phyloP scores from a whole-genome alignment of 64 coral and sea anemone species.

The Acropora yongei region DNA sequence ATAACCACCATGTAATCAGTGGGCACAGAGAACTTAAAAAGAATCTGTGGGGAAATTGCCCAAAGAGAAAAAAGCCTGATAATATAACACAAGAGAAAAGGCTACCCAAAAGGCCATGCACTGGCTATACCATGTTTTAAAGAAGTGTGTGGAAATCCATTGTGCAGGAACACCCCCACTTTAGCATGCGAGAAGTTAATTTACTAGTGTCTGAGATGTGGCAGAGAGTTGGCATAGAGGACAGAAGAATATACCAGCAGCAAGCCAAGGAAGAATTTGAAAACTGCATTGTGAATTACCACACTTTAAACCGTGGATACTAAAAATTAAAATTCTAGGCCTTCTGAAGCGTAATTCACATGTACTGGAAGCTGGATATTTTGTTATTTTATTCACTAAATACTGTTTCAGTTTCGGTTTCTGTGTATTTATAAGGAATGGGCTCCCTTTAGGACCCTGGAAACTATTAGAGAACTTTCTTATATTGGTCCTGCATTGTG shows the following conservation, averaged over 20 bases:
- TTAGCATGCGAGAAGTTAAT: background rate
- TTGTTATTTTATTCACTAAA: too few species aligned
- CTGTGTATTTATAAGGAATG: too few species aligned
- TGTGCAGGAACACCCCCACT: background rate
- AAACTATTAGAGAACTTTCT: too few species aligned
- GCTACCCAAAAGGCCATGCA: background rate
- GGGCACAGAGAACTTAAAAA: background rate
- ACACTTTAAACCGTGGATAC: background rate
- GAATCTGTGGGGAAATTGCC: background rate
- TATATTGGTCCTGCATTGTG: too few species aligned
- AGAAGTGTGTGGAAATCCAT: background rate
- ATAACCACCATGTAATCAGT: background rate
- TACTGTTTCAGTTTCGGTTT: too few species aligned
- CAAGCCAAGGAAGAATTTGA: background rate
- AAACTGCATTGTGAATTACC: background rate
- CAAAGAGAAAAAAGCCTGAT: background rate
- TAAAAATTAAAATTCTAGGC: background rate
- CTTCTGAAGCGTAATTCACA: too few species aligned
- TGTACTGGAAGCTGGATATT: too few species aligned
- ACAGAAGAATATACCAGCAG: background rate
- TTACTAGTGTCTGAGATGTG: background rate
- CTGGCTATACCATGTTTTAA: background rate
- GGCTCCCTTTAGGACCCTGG: too few species aligned
- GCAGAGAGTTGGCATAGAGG: background rate
- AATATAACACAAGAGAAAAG: background rate